Evolutionary conservation across 1,140 invertebrate species (phyloP).

Genomic region (Muscidifurax raptorellus): DNA sequence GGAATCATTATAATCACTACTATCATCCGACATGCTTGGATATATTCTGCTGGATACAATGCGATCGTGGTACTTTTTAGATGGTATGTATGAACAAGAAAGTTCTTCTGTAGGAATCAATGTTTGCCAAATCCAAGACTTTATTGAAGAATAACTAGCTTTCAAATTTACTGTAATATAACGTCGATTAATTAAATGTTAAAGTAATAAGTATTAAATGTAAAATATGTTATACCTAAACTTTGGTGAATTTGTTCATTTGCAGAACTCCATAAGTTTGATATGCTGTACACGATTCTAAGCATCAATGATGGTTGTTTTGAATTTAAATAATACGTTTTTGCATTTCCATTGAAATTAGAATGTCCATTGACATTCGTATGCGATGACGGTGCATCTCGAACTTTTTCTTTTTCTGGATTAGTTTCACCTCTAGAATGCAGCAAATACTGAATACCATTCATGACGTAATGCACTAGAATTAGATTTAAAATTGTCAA

Average conservation of each 20-base stretch:
- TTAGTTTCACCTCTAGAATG: conserved; percentile 37
- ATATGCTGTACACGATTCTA: conserved; percentile 7
- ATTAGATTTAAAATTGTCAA: conserved; percentile 30
- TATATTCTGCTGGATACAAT: conserved; percentile 51
- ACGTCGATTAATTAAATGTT: conserved; percentile 25
- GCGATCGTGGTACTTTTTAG: conserved; percentile 60
- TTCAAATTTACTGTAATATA: conserved; percentile 46
- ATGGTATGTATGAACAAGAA: conserved; percentile 68
- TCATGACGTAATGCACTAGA: conserved; percentile 68
- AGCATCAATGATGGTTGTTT: not conserved
- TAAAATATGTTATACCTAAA: conserved; percentile 53
- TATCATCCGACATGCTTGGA: conserved; percentile 60
- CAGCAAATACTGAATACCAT: conserved; percentile 61
- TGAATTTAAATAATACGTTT: not conserved
- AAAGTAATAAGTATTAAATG: not conserved
- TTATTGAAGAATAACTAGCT: conserved; percentile 51
- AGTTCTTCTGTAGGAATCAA: conserved; percentile 62
- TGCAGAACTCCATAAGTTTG: conserved; percentile 17
- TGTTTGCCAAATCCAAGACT: conserved; percentile 56
- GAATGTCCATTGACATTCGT: conserved; percentile 31
- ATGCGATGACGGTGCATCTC: conserved; percentile 10
- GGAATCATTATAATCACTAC: conserved; percentile 53
- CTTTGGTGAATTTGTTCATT: conserved; percentile 53
- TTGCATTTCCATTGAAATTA: conserved; percentile 16
- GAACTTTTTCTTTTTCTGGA: conserved; percentile 6